Conservation (phyloP, 1,140 invertebrate genomes). For the Drosophila melanica region DNA sequence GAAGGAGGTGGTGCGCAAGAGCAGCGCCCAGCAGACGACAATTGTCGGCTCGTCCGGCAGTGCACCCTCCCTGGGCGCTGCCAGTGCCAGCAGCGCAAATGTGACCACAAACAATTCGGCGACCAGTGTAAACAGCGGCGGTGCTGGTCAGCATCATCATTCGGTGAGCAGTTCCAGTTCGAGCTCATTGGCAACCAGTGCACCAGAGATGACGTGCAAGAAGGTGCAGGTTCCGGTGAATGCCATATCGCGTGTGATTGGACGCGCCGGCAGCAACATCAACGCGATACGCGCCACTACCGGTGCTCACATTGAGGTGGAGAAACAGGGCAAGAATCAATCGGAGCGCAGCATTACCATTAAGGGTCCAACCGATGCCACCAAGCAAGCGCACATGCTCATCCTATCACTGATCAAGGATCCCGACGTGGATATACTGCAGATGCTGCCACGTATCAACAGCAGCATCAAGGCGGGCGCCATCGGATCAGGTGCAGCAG, state of each 20-base stretch:
- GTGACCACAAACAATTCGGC: constrained; percentile 34
- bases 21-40: constrained; percentile 84
- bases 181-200: constrained; percentile 32
- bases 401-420: constrained; percentile 95
- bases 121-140: constrained; percentile 30
- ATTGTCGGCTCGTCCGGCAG: not conserved
- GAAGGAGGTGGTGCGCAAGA: constrained; percentile 98
- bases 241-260: constrained; percentile 97
- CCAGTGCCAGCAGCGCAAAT: constrained; percentile 18
- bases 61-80: not conserved
- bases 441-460: constrained; percentile 91
- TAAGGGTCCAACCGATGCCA: constrained; percentile 95
- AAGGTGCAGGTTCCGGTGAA: constrained; percentile 96
- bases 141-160: constrained; percentile 47
- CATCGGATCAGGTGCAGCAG: constrained; percentile 45
- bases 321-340: constrained; percentile 97
- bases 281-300: constrained; percentile 97
- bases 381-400: constrained; percentile 93
- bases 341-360: constrained; percentile 97
- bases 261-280: constrained; percentile 97
- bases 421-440: constrained; percentile 95
- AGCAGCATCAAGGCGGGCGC: constrained; percentile 81
- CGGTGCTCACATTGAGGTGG: constrained; percentile 98
- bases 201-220: constrained; percentile 85
- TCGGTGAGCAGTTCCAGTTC: constrained; percentile 41